Percentiles rank a stretch among this genome's conserved stretches.
These are phyloP conservation scores for Alouatta caraya DNA, from an alignment of 2,797 vertebrate species.

Conservation along the genomic window DNA sequence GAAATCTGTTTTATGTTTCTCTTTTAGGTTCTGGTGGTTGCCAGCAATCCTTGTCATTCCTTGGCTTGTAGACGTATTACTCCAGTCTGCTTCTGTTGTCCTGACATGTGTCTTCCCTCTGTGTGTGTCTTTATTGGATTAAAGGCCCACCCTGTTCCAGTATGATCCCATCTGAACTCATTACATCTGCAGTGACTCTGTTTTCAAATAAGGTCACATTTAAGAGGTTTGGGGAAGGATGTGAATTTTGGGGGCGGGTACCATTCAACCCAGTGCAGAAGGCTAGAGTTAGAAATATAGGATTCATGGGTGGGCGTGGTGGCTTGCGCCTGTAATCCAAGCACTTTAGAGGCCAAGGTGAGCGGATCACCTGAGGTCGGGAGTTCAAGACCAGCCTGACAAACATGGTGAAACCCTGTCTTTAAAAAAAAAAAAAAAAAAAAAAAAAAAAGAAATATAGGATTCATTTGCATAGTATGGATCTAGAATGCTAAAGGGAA, in stretches of 20 bases:
- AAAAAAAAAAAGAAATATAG: background rate
- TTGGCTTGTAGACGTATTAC: background rate
- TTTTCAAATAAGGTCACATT: conserved; percentile 34
- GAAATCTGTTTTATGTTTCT: background rate
- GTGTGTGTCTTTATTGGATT: background rate
- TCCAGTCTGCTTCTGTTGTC: background rate
- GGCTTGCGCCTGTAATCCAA: too few relatives aligned
- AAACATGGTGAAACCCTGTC: too few relatives aligned
- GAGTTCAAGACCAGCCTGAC: too few relatives aligned
- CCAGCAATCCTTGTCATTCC: background rate
- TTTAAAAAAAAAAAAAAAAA: too few relatives aligned
- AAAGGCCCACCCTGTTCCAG: background rate
- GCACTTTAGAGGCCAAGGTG: too few relatives aligned
- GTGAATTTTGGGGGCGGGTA: background rate
- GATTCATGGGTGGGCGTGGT: background rate
- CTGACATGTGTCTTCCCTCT: conserved; percentile 10
- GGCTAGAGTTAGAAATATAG: conserved; percentile 25
- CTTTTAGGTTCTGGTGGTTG: background rate
- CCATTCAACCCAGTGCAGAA: background rate
- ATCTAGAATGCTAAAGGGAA: conserved; percentile 24
- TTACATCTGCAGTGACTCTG: background rate
- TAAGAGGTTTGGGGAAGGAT: background rate
- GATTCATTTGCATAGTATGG: conserved; percentile 14
- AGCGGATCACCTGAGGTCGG: too few relatives aligned
- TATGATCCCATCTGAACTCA: conserved; percentile 6